A percentile compares a stretch with the other conserved stretches of the same genome.
These are phyloP conservation scores for Apostichopus leukothele DNA, from an alignment of 53 echinoderm and acorn worm genomes.

Conservation along the genomic window DNA sequence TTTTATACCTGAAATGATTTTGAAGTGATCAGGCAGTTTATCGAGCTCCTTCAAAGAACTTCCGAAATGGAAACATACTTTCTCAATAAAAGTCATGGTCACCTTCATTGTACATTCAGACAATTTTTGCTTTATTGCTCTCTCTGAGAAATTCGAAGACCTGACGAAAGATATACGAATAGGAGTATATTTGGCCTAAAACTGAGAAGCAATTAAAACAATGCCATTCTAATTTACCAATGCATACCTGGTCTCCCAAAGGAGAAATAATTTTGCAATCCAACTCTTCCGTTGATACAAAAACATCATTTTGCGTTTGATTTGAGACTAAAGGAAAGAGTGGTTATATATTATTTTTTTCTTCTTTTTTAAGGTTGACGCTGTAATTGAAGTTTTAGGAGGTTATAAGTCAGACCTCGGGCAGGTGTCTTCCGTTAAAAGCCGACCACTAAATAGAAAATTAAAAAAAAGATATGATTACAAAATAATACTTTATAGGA, in stretches of 20 bases:
- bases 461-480: background rate
- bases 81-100: conserved; percentile 24
- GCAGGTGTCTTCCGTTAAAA: conserved; percentile 1
- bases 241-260: conserved; percentile 15
- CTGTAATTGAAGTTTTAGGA: background rate
- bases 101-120: background rate
- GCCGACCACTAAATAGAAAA: background rate
- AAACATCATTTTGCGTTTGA: conserved; percentile 10
- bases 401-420: background rate
- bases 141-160: conserved; percentile 22
- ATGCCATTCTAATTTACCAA: conserved; percentile 18
- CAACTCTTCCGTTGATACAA: conserved; percentile 13
- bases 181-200: background rate
- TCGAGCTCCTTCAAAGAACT: background rate
- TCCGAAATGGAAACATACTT: conserved; percentile 7
- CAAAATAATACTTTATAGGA: too few species aligned
- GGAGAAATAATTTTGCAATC: conserved; percentile 36
- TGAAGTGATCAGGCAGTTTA: background rate
- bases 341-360: background rate
- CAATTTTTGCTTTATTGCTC: conserved; percentile 10
- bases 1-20: too few species aligned
- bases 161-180: conserved; percentile 9
- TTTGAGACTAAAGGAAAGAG: background rate
- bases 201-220: background rate
- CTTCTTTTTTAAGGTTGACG: background rate